Evolutionary conservation across 30 jellyfish, hydroid and myxozoan genomes (phyloP), one percentile per base, ranked within the genome.

Genomic region (Turritopsis rubra): DNA sequence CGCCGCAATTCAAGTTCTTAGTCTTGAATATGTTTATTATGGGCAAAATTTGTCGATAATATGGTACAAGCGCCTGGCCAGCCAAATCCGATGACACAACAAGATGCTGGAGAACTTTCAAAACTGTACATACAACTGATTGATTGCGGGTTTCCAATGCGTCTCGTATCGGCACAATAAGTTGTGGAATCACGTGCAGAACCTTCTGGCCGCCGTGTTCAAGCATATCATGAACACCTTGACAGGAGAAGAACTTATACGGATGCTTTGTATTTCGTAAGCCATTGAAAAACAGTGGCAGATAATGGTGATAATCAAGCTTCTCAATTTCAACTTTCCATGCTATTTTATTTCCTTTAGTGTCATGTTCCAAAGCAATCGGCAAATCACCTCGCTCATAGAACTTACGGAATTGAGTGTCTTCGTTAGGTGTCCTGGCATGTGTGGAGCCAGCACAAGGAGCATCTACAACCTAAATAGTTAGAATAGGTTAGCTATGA

Each of bases 261-360:
- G 98, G 98, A 66, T 93, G 98, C 68, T 88, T 85, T 5, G 96
- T 85, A 65, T 93, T 95, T 53, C 85, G 80, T 24, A 93, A 76
- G 27, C 98, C 98, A 54, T 93, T 96, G 81, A 93, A 93, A 82
- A 93, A 93, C 79, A 93, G 72, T 21, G 98, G 98, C 9, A 93
- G 92, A 41, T 93, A 93, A 79, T 88, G 95, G 66, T 88, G 90
- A 52, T 93, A 93, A 70, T 93, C 98, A 28, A 93, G 89, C 66
- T 93, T 93, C 73, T 93, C 98, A 21, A 93, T 93, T 83, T 93
- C 98, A 52, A 93, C 98, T 85, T 93, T 93, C 98, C 98, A 93
- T 1, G 96, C 96, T 18, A 93, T 93, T 79, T 93, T 93, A 70
- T 93, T 93, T 21, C 98, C 98, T 72, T 85, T 93, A 72, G 96